phyloP scores from a whole-genome alignment of 2,797 vertebrate genomes.

The Momotus momota region DNA sequence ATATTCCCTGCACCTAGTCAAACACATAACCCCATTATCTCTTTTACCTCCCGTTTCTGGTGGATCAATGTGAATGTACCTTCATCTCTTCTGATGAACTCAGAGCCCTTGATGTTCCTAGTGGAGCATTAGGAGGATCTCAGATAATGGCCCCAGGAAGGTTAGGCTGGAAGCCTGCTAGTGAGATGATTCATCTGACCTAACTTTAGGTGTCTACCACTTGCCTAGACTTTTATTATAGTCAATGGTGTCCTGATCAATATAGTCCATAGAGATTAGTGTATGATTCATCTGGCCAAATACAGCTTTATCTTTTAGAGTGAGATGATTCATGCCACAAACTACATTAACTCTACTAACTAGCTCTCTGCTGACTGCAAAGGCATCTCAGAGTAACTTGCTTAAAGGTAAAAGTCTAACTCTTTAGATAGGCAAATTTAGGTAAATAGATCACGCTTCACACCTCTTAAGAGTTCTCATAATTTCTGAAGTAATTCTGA shows the following conservation, averaged over 20 bases:
- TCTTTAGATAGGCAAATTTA: background rate
- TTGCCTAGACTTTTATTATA: background rate
- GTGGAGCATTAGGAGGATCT: background rate
- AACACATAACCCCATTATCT: background rate
- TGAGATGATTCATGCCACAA: background rate
- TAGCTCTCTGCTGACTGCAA: background rate
- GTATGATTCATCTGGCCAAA: conserved; percentile 19
- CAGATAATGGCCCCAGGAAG: background rate
- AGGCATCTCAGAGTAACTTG: background rate
- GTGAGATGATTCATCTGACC: conserved; percentile 12
- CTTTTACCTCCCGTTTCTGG: background rate
- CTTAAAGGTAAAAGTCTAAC: background rate
- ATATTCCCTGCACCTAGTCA: background rate
- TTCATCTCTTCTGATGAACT: background rate
- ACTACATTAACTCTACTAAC: background rate
- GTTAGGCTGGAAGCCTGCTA: background rate
- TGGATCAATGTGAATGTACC: background rate
- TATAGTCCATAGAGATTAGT: background rate
- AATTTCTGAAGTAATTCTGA: background rate
- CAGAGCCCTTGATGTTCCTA: background rate
- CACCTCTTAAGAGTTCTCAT: background rate
- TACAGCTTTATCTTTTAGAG: background rate
- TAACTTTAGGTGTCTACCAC: background rate
- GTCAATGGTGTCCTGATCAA: background rate
- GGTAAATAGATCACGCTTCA: background rate